Evolutionary conservation across 2,888 invertebrate genomes (phyloP).

Genomic region (Herminia tarsipennalis): DNA sequence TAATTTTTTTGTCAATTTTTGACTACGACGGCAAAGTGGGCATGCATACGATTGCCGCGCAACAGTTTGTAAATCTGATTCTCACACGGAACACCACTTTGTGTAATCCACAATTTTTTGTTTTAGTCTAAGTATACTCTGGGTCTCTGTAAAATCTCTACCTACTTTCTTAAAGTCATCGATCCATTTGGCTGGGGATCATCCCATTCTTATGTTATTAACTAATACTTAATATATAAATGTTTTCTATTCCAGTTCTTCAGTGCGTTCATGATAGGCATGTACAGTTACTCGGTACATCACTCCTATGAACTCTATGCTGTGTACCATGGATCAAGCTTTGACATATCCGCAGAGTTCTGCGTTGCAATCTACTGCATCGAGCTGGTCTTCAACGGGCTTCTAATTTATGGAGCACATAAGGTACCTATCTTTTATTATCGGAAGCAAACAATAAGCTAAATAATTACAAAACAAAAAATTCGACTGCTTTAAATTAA

Average conservation of each 20-base stretch:
- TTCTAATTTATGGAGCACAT: slow-evolving; percentile 68
- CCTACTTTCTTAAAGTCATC: neutral
- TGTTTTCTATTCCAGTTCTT: slow-evolving; percentile 56
- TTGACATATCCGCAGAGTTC: slow-evolving; percentile 47
- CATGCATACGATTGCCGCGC: no score
- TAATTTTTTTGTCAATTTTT: no score
- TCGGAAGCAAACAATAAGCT: no score
- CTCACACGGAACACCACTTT: no score
- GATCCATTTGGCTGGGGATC: no score
- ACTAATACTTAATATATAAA: neutral
- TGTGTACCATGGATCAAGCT: slow-evolving; percentile 50
- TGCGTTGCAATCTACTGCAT: slow-evolving; percentile 60
- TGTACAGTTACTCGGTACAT: slow-evolving; percentile 61
- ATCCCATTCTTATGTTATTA: neutral
- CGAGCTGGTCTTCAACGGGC: slow-evolving; percentile 58
- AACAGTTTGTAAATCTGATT: no score
- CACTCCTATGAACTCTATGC: slow-evolving; percentile 8
- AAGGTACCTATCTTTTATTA: slow-evolving; percentile 59
- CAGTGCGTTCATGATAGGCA: slow-evolving; percentile 62
- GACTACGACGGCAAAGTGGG: no score
- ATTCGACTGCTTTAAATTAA: no score
- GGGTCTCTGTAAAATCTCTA: no score
- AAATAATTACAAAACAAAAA: neutral
- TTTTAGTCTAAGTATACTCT: no score
- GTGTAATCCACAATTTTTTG: no score